Base-by-base conservation (phyloP, 2,113 vertebrate species). In the Elephas maximus region DNA sequence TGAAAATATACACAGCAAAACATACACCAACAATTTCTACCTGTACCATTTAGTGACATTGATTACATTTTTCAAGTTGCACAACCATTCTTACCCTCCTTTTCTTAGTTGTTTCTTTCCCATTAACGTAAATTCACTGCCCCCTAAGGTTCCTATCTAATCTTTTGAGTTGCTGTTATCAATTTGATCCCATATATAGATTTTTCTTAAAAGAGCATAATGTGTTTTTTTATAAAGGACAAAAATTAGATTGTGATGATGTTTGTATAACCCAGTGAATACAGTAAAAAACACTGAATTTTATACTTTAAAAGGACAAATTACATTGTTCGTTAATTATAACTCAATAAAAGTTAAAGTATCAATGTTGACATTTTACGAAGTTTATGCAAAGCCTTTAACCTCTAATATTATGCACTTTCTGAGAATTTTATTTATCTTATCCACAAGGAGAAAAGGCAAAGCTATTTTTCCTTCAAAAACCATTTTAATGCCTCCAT, bases 381-480 rank as follows among this genome's bases (percentile, higher is more conserved):
- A 81, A 92, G 21, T 76, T 89, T 84, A 85, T 82, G 44, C 84
- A 69, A 97, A 74, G 86, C 10, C 45, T 3, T 84, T 82, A 84
- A 76, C 24, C 86, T 97, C 81, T 96, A 57, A 80, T 63, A 83
- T 74, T 88, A 73, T 91, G 44, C 30, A 26, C 7, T 57, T 90
- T 96, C 71, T 87, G 21, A 90, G 78, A 93, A 83, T 90, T 87
- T 76, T 77, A 26, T 93, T 80, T 96, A 73, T 93, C 8, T 92
- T 87, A 60, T 14, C 2, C 2, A 60, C 12, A 92, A 86, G 14
- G 65, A 90, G 30, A 92, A 94, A 77, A 67, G 14, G 71, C 18
- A 90, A 84, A 67, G 6, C 7, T 21, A 37, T 88, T 91, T 91
- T 95, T 87, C 86, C 69, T 87, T 94, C 24, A 53, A 86, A 88